phyloP scores from a whole-genome alignment of 2,113 vertebrate species.

The Electrona antarctica region DNA sequence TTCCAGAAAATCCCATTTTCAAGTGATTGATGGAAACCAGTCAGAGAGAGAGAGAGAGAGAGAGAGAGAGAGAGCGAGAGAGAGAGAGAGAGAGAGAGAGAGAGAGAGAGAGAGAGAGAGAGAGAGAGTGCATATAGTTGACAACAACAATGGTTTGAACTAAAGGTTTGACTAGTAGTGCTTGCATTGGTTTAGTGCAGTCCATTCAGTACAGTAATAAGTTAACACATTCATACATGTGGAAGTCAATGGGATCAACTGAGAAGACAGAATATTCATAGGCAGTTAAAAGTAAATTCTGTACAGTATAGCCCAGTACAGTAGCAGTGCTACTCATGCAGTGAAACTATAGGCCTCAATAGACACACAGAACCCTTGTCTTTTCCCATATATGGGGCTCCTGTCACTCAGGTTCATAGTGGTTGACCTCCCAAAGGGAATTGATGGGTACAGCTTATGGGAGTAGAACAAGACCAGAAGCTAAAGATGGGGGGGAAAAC shows the following conservation, averaged over 20 bases:
- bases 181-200: no score
- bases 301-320: no score
- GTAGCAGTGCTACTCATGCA: background rate
- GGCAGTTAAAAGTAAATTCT: no score
- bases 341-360: background rate
- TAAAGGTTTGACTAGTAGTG: no score
- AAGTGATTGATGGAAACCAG: constrained; percentile 69
- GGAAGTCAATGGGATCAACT: no score
- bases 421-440: constrained; percentile 41
- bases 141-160: no score
- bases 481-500: constrained; percentile 31
- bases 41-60: constrained; percentile 34
- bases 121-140: background rate
- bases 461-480: constrained; percentile 28
- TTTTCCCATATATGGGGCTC: constrained; percentile 57
- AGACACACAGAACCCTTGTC: background rate
- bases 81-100: constrained; percentile 13
- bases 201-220: no score
- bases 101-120: background rate
- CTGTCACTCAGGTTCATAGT: constrained; percentile 23
- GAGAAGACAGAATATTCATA: no score
- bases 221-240: no score
- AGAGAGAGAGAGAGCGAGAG: constrained; percentile 26
- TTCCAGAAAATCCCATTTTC: constrained; percentile 65
- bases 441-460: constrained; percentile 29